Evolutionary conservation across 2,888 invertebrate genomes (phyloP), one percentile per base, ranked within the genome.

Genomic region (Acanthoscelides obtectus): DNA sequence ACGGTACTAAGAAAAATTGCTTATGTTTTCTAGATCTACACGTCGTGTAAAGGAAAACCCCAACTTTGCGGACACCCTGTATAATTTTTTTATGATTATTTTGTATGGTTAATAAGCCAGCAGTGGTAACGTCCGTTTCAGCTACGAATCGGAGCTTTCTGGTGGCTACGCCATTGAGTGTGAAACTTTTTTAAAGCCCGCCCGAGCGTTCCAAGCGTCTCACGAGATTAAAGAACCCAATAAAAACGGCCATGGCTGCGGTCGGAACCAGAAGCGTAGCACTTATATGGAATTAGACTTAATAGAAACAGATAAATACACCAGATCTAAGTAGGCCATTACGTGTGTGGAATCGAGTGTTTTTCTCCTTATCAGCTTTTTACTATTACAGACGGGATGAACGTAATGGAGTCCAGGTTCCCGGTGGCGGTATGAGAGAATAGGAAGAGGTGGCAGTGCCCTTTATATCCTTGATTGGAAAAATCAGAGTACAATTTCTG

Each of bases 281-380:
- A 79, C 79, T 79, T 78, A 79, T 79, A 79, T 75, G 79, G 79
- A 73, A 78, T 78, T 78, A 77, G 77, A 78, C 74, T 76, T 76
- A 77, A 79, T 77, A 78, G 76, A 75, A 70, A 75, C 73, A 75
- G 77, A 79, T 78, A 77, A 78, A 75, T 73, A 74, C 73, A 70
- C 22, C 17, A 21, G 22, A 45, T 12, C 45, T 17, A 45, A 45
- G 45, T 45, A 45, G 45, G 45, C 45, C 45, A 45, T 12, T 45
- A 45, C 45, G 45, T 45, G 45, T 45, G 45, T 45, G 45, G 45
- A 45, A 22, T 20, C 20, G 68, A 68, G 68, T 22, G 22, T 68
- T 25, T 22, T 68, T 22, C 68, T 20, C 22, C 22, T 22, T 27
- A 68, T 68, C 22, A 67, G 20, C 67, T 67, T 67, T 67, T 22